These are phyloP conservation scores for Triops longicaudatus DNA, from an alignment of 1,140 invertebrate species.

Conservation along the genomic window DNA sequence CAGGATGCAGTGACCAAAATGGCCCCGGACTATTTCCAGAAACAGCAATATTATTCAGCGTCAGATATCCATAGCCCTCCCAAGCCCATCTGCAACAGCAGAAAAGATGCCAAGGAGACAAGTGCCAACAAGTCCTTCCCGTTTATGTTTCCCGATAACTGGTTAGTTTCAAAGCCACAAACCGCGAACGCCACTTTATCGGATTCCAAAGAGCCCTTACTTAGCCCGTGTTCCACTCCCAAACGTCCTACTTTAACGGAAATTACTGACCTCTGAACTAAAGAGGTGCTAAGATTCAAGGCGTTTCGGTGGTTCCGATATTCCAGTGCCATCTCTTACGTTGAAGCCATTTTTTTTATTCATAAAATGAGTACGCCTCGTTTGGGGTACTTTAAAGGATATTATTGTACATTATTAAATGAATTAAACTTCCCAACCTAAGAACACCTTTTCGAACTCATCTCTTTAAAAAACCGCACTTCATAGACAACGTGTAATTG, in stretches of 20 bases:
- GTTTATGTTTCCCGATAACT: conserved; percentile 1
- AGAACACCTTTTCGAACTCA: too few species aligned
- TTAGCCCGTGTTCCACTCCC: neutral
- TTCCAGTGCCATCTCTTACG: neutral
- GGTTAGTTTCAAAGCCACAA: neutral
- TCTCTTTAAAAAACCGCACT: too few species aligned
- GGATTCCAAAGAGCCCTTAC: neutral
- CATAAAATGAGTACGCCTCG: too few species aligned
- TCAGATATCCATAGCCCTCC: neutral
- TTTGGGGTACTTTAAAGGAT: too few species aligned
- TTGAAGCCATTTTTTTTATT: too few species aligned
- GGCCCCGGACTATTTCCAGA: conserved; percentile 5
- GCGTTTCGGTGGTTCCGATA: neutral
- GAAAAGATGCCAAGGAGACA: neutral
- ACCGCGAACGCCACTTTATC: neutral
- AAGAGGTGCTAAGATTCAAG: too few species aligned
- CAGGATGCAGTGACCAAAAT: conserved; percentile 1
- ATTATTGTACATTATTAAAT: too few species aligned
- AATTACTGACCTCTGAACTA: neutral
- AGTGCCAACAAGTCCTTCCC: neutral
- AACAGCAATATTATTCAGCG: neutral
- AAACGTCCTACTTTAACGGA: neutral
- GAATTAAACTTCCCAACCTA: too few species aligned
- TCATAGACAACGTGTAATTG: too few species aligned
- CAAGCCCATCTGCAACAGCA: neutral